Conservation (phyloP, 1,140 invertebrate species). For the Trypoxylus dichotomus region DNA sequence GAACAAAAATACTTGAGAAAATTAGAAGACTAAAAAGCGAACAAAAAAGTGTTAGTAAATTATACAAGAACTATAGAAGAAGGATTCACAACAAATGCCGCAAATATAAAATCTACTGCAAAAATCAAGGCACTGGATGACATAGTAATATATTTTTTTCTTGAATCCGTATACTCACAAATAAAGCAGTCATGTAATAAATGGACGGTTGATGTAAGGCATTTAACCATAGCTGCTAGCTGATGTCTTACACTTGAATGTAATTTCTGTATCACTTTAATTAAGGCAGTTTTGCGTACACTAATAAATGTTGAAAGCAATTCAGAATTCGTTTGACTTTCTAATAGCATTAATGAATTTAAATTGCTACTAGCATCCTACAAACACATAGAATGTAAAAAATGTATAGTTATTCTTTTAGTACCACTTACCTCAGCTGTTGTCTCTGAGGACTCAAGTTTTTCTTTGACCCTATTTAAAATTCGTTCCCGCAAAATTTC, state of each 20-base stretch:
- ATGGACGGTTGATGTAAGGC: conserved; percentile 56
- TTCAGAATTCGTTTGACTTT: conserved; percentile 50
- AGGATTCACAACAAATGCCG: neutral
- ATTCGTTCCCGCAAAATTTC: conserved; percentile 45
- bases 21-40: neutral
- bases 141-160: neutral
- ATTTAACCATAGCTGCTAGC: conserved; percentile 58
- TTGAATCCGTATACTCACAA: conserved; percentile 52
- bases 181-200: conserved; percentile 60
- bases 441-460: conserved; percentile 49
- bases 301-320: conserved; percentile 58
- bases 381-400: conserved; percentile 34
- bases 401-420: neutral
- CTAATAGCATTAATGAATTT: conserved; percentile 49
- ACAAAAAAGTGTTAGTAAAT: neutral
- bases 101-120: neutral
- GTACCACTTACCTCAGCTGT: conserved; percentile 42
- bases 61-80: neutral
- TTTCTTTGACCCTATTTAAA: conserved; percentile 47
- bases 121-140: neutral
- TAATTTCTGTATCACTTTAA: conserved; percentile 55
- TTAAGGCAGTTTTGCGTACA: conserved; percentile 56
- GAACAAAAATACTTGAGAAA: neutral
- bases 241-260: conserved; percentile 57
- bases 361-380: conserved; percentile 49